Percentiles rank a stretch among this genome's conserved stretches.
Evolutionary conservation across 1,140 invertebrate species (phyloP).

Genomic region (Argopecten irradians): DNA sequence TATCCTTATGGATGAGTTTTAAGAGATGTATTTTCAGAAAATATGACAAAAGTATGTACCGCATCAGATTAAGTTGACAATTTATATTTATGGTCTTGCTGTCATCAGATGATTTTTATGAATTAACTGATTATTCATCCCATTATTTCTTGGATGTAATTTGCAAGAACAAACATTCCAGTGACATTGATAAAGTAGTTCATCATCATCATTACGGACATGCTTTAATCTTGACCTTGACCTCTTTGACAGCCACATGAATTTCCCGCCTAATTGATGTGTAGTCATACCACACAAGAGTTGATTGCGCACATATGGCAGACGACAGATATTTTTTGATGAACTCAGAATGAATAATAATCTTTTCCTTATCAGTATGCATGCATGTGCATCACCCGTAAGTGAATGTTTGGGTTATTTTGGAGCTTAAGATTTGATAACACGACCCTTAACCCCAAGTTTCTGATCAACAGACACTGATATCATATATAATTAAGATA

Average conservation of each 20-base stretch:
- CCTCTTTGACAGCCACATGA: background rate
- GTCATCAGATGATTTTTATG: background rate
- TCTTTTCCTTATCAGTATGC: slow-evolving; percentile 19
- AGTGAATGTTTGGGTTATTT: background rate
- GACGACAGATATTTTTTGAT: slow-evolving; percentile 11
- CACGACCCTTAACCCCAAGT: background rate
- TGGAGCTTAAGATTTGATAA: background rate
- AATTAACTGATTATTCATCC: background rate
- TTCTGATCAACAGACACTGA: background rate
- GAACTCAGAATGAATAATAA: background rate
- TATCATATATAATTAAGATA: background rate
- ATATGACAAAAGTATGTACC: background rate
- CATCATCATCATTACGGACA: background rate
- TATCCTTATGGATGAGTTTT: background rate
- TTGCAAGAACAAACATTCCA: background rate
- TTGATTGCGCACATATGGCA: slow-evolving; percentile 15
- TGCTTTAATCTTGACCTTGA: slow-evolving; percentile 9
- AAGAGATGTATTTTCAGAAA: background rate
- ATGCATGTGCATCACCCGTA: background rate
- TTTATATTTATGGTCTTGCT: too few relatives aligned
- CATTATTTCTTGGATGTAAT: background rate
- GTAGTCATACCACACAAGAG: background rate
- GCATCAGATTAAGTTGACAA: background rate
- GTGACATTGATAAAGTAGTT: slow-evolving; percentile 12
- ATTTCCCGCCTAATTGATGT: background rate